Evolutionary conservation across 2,113 vertebrate species (phyloP), one percentile per base, ranked within the genome.

Genomic region (Charadrius vociferus): DNA sequence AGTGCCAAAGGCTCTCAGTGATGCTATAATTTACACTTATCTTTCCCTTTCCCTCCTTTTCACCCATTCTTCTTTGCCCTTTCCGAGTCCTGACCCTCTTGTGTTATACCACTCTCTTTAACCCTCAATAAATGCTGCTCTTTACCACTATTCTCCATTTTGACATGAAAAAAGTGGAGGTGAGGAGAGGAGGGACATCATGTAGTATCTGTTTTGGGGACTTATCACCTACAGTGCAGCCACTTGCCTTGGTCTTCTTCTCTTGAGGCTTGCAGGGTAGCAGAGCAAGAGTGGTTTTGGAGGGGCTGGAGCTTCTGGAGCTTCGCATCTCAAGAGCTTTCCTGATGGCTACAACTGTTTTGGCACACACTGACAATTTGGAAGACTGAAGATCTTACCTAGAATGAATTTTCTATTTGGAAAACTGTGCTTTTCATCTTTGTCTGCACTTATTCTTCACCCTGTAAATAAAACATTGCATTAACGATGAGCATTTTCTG

Each of bases 401-500:
- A 18, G 14, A 79, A 3, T 43, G 29, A 67, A n/a, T 72, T 61
- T 77, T 62, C 13, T 67, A 5, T 61, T 72, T 37, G 30, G 37
- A 86, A 92, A 95, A 17, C 21, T 0, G 1, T 15, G 37, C 36
- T 80, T 92, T 77, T 88, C 63, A 74, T 32, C 41, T 88, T 81
- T 63, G 55, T 59, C 37, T 75, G 67, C 32, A 52, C 32, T 50
- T 47, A 14, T 34, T 85, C 58, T 72, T 94, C 61, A 81, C 45
- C 49, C 53, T 49, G 10, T 89, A 65, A 95, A 87, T 94, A 95
- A 96, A 93, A 85, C 36, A 93, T 77, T 36, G 20, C 36, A 61
- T 79, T 75, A 95, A 62, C 0, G 0, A 78, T 90, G 47, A 93
- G 34, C 13, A 2, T 52, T 68, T 63, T 92, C 65, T 84, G 53